phyloP scores from a whole-genome alignment of 2,888 invertebrate species.

The Agonopterix heracliana region DNA sequence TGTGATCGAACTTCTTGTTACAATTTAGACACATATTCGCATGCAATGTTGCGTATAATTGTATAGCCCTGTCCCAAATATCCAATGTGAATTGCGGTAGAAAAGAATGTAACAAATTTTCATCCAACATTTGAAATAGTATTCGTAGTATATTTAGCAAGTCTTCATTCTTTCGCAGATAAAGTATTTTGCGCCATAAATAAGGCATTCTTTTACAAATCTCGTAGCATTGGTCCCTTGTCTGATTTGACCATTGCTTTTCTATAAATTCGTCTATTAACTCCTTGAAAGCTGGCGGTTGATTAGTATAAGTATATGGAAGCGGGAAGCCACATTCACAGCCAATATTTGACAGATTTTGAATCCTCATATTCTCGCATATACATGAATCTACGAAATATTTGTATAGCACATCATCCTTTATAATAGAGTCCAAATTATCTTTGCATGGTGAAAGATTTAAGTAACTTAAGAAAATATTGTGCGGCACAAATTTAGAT shows the following conservation, averaged over 20 bases:
- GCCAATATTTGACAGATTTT: conserved; percentile 52
- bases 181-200: conserved; percentile 77
- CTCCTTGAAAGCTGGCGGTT: conserved; percentile 66
- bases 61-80: conserved; percentile 75
- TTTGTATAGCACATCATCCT: conserved; percentile 58
- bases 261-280: conserved; percentile 76
- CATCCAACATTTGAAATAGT: conserved; percentile 78
- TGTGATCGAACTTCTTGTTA: conserved; percentile 60
- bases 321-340: conserved; percentile 79
- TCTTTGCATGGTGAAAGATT: conserved; percentile 37
- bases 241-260: conserved; percentile 58
- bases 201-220: conserved; percentile 78
- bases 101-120: conserved; percentile 69
- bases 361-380: conserved; percentile 66
- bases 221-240: conserved; percentile 62
- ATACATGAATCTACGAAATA: conserved; percentile 77
- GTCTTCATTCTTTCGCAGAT: conserved; percentile 63
- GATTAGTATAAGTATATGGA: conserved; percentile 60
- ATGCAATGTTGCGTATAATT: conserved; percentile 73
- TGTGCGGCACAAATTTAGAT: conserved; percentile 55
- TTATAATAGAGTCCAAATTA: conserved; percentile 47
- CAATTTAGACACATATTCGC: conserved; percentile 79
- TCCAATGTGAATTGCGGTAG: conserved; percentile 73
- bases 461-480: conserved; percentile 62
- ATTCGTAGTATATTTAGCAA: conserved; percentile 71